phyloP scores from a whole-genome alignment of 2,113 vertebrate genomes.

The Apodemus speciosus region DNA sequence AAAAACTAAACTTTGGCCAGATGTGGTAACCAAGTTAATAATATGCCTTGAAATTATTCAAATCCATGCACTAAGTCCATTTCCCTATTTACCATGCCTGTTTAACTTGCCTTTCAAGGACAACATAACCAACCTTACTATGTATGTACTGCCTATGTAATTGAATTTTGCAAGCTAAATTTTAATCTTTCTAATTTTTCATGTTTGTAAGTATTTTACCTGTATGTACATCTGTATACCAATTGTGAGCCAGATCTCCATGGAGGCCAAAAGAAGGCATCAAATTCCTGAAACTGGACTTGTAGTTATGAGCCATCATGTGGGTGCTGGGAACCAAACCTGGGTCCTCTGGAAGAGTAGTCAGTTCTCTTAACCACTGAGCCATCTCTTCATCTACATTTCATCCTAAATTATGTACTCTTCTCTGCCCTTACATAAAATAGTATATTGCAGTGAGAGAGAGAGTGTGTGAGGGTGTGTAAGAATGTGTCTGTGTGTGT shows the following conservation, averaged over 20 bases:
- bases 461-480: too few relatives aligned
- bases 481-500: too few relatives aligned
- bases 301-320: neutral
- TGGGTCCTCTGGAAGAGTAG: neutral
- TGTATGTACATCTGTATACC: neutral
- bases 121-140: too few relatives aligned
- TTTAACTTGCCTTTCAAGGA: too few relatives aligned
- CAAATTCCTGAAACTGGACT: neutral
- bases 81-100: too few relatives aligned
- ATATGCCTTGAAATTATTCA: too few relatives aligned
- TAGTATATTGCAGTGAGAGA: neutral
- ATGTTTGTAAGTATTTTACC: neutral
- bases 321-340: neutral
- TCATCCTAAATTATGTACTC: neutral
- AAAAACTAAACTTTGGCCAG: too few relatives aligned
- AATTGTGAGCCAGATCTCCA: neutral
- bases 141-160: too few relatives aligned
- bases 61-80: too few relatives aligned
- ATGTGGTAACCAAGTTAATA: too few relatives aligned
- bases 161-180: too few relatives aligned
- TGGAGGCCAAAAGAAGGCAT: neutral
- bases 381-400: neutral
- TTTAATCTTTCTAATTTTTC: neutral
- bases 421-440: neutral
- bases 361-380: neutral